Evolutionary conservation across 1,140 invertebrate genomes (phyloP), one percentile per base, ranked within the genome.

Genomic region (Halictus rubicundus): DNA sequence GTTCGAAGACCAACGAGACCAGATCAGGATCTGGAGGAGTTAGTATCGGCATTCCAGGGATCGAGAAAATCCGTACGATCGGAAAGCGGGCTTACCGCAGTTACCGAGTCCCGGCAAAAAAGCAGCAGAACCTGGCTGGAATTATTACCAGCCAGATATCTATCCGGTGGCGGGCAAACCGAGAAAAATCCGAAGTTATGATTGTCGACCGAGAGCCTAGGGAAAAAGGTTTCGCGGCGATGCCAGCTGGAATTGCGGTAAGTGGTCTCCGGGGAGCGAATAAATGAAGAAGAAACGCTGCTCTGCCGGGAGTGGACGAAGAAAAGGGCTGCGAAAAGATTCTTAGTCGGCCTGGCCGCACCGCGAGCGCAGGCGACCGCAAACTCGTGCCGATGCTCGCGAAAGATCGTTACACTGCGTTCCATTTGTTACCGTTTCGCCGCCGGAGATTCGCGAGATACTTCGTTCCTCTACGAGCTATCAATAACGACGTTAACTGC

Each of bases 361-460:
- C 27, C 39, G 54, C 63, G 54, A 76, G 66, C 61, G 52, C 21
- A 37, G 59, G 27, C 59, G 77, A 83, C 71, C 71, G 61, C 71
- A 80, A 84, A 84, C 81, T 84, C 81, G 52, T 79, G 70, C 81
- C 60, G 42, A 57, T 74, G 10, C 57, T 72, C 46, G 66, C n/a
- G n/a, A n/a, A 32, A 25, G 65, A 76, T 59, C 49, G 63, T 59
- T 39, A 57, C 2, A 32, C 25, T n/a, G 68, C 23, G 71, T 60
- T n/a, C 39, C 49, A 52, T 59, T 72, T 16, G 49, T 70, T 42
- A 52, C 25, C 68, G 60, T 21, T 66, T 63, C 63, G 6, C 21
- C 21, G n/a, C 14, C 19, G 39, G 21, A 25, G 39, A 25, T 16
- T n/a, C 7, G 39, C 5, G 7, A 54, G n/a, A 54, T 7, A 9